Evolutionary conservation across 2,113 vertebrate genomes (phyloP).

Genomic region (Tychaedon coryphoeus): DNA sequence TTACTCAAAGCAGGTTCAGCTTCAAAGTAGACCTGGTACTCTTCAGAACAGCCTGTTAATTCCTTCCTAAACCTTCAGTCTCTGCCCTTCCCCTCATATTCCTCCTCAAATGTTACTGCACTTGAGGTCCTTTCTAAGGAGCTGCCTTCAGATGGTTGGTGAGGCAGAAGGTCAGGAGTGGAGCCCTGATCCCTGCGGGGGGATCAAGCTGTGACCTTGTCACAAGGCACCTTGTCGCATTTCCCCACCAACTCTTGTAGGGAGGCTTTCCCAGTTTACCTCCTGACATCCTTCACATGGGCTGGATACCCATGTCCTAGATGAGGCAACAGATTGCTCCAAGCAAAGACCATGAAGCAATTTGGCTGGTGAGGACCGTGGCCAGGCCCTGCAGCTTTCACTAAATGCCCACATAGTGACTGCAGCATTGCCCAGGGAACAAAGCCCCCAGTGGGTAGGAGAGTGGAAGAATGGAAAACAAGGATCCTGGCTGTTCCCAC

Average conservation of each 20-base stretch:
- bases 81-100: neutral
- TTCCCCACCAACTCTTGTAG: neutral
- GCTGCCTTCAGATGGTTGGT: neutral
- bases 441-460: accelerated
- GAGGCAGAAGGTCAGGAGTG: neutral
- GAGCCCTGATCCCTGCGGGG: neutral
- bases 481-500: neutral
- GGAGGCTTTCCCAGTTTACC: neutral
- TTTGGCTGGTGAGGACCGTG: neutral
- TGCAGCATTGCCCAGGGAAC: neutral
- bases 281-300: neutral
- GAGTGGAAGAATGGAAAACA: neutral
- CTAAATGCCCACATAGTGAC: neutral
- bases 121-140: neutral
- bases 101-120: neutral
- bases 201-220: neutral
- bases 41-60: neutral
- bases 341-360: neutral
- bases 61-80: neutral
- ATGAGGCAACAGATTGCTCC: neutral
- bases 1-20: neutral
- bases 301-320: neutral
- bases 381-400: neutral
- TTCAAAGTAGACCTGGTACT: neutral
- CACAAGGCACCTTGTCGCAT: neutral